These are phyloP conservation scores for Uloborus diversus DNA, from an alignment of 1,140 invertebrate species.

Conservation along the genomic window DNA sequence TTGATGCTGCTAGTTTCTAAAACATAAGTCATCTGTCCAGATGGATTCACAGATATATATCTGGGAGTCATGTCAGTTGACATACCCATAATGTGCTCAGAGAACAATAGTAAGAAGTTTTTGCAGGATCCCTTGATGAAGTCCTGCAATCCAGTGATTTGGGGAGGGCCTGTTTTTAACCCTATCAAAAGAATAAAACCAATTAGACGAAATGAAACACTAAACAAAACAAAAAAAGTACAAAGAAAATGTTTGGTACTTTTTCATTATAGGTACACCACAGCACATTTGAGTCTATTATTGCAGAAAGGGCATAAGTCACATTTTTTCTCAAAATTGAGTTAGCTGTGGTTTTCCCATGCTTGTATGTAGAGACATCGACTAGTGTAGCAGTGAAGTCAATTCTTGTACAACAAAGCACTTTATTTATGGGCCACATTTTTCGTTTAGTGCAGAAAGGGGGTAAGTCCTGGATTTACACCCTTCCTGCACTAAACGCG, in stretches of 20 bases:
- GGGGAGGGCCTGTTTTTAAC: neutral
- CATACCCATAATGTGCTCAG: slow-evolving; percentile 44
- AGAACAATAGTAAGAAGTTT: neutral
- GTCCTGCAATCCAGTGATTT: neutral
- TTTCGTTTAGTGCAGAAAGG: no score
- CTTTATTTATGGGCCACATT: no score
- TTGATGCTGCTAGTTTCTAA: slow-evolving; percentile 32
- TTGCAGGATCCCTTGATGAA: neutral
- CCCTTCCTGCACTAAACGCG: no score
- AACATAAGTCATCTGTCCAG: slow-evolving; percentile 50
- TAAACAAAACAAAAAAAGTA: neutral
- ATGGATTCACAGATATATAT: slow-evolving; percentile 30
- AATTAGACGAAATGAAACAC: neutral
- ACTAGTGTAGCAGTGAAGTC: no score
- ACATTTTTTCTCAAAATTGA: no score
- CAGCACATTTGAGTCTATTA: no score
- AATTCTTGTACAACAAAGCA: no score
- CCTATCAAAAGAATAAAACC: neutral
- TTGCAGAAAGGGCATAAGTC: no score
- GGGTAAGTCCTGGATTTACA: no score
- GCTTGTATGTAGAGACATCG: no score
- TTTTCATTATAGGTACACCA: no score
- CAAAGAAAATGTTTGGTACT: neutral
- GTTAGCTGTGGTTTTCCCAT: no score
- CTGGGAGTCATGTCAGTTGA: slow-evolving; percentile 50